Percentiles rank a stretch among this genome's conserved stretches.
These are phyloP conservation scores for Caenorhabditis uteleia DNA, from an alignment of 2,888 invertebrate genomes.

Conservation along the genomic window DNA sequence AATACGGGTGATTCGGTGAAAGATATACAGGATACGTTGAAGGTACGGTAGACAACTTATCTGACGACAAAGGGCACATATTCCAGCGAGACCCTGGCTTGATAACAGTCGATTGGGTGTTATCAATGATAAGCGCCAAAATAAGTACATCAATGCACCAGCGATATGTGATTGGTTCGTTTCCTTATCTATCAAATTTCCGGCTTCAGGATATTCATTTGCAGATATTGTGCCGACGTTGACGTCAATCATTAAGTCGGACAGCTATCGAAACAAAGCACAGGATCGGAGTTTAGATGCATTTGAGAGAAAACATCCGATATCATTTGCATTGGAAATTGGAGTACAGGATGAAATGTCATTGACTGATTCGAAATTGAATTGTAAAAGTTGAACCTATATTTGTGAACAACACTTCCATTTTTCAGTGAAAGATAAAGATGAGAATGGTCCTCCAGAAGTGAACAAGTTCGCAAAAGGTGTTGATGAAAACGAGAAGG, in stretches of 20 bases:
- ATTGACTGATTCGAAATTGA: slow-evolving; percentile 23
- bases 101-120: slow-evolving; percentile 65
- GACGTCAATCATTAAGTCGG: slow-evolving; percentile 39
- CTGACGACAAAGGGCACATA: not conserved
- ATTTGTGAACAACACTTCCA: not conserved
- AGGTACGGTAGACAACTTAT: slow-evolving; percentile 23
- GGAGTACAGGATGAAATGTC: slow-evolving; percentile 49
- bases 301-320: slow-evolving; percentile 54
- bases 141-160: slow-evolving; percentile 58
- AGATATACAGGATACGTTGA: slow-evolving; percentile 62
- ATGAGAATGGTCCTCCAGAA: slow-evolving; percentile 41
- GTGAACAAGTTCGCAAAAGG: slow-evolving; percentile 58
- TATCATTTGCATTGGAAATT: slow-evolving; percentile 59
- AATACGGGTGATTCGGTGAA: slow-evolving; percentile 56
- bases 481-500: slow-evolving; percentile 67
- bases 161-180: slow-evolving; percentile 45
- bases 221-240: slow-evolving; percentile 50
- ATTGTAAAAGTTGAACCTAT: slow-evolving; percentile 2
- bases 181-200: slow-evolving; percentile 12
- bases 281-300: slow-evolving; percentile 36
- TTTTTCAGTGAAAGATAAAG: not conserved
- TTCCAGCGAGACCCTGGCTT: slow-evolving; percentile 62
- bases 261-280: slow-evolving; percentile 26
- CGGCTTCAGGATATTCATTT: slow-evolving; percentile 4
- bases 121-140: slow-evolving; percentile 62